Evolutionary conservation across 2,797 vertebrate genomes (phyloP).

Genomic region (Neopelma chrysocephalum): DNA sequence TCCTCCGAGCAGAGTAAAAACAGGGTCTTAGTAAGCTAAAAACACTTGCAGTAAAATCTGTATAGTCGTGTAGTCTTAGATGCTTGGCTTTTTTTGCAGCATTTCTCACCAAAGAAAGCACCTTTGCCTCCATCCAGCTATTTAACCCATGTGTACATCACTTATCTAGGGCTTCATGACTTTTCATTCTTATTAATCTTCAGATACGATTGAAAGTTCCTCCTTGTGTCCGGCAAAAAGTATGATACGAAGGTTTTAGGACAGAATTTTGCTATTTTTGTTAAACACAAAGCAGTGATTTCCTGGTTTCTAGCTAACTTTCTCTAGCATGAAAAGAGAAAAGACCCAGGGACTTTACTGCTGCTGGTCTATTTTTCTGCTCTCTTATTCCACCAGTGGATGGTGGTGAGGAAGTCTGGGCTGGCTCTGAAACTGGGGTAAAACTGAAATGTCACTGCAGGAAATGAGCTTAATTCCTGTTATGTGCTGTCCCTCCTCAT

Average conservation of each 20-base stretch:
- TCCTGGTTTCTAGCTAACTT: neutral
- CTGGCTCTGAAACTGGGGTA: neutral
- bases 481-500: neutral
- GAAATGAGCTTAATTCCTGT: neutral
- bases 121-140: neutral
- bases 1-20: neutral
- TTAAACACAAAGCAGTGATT: neutral
- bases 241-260: neutral
- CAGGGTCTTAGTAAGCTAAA: neutral
- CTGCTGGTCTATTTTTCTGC: neutral
- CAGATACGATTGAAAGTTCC: neutral
- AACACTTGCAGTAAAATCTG: neutral
- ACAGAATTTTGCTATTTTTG: neutral
- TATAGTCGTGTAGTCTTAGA: neutral
- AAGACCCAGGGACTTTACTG: neutral
- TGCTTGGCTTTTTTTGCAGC: neutral
- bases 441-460: neutral
- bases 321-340: neutral
- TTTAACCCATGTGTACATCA: neutral
- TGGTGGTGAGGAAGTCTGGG: neutral
- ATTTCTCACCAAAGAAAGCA: neutral
- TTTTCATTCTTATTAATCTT: neutral
- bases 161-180: neutral
- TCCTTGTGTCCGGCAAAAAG: neutral
- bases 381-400: neutral